Percentiles rank a stretch among this genome's conserved stretches.
Evolutionary conservation across 2,113 vertebrate genomes (phyloP).

Genomic region (Struthio camelus): DNA sequence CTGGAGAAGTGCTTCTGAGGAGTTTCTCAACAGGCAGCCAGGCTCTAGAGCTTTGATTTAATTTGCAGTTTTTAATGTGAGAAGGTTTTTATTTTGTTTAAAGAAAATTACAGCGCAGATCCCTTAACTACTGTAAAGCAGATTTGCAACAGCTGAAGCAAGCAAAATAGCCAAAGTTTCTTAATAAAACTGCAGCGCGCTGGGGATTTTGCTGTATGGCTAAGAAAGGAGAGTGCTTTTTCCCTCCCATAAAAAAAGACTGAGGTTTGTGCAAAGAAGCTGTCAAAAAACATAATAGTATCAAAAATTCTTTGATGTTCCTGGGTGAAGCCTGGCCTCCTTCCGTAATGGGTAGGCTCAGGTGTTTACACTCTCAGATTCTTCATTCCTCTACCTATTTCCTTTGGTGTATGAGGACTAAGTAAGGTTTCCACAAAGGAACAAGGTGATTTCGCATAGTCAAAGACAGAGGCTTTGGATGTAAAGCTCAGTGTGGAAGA

Average conservation of each 20-base stretch:
- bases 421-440: neutral
- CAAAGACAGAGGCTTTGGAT: neutral
- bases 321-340: neutral
- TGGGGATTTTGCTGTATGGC: neutral
- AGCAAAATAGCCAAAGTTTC: neutral
- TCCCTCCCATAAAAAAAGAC: neutral
- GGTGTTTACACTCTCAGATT: accelerated
- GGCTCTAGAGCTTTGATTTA: neutral
- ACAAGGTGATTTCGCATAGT: neutral
- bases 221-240: neutral
- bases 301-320: neutral
- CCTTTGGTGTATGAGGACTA: accelerated
- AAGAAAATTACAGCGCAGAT: neutral
- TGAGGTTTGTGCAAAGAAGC: neutral
- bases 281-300: neutral
- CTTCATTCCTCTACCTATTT: neutral
- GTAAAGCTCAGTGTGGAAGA: neutral
- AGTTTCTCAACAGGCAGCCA: neutral
- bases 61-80: neutral
- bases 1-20: neutral
- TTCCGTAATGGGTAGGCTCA: accelerated
- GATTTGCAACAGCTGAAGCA: neutral
- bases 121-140: neutral
- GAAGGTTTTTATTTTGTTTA: neutral
- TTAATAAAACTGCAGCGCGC: neutral